Evolutionary conservation across 2,113 vertebrate species (phyloP).

Genomic region (Cyprinus carpio): DNA sequence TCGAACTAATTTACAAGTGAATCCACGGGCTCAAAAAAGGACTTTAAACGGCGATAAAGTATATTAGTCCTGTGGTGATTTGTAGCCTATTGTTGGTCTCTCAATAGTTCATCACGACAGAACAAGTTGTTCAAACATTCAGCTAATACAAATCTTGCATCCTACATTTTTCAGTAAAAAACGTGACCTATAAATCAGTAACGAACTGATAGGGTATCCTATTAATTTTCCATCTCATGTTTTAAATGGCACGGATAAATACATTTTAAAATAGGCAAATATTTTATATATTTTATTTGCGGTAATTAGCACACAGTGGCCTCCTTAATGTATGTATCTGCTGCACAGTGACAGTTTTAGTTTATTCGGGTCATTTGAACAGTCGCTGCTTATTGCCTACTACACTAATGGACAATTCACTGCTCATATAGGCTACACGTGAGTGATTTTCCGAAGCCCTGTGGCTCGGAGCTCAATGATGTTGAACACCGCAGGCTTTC

Average conservation of each 20-base stretch:
- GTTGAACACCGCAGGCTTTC: conserved; percentile 65
- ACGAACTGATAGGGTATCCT: background rate
- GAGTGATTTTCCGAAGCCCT: conserved; percentile 61
- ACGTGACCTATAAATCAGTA: background rate
- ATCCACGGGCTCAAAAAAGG: background rate
- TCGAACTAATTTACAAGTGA: conserved; percentile 29
- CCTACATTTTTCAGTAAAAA: background rate
- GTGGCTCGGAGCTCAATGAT: conserved; percentile 60
- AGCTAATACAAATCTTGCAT: background rate
- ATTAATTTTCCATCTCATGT: too few species aligned
- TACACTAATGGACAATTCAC: conserved; percentile 52
- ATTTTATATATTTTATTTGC: too few species aligned
- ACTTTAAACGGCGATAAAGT: background rate
- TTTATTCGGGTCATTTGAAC: conserved; percentile 20
- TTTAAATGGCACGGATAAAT: background rate
- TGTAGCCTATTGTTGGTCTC: background rate
- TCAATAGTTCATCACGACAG: background rate
- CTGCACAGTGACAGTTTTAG: background rate
- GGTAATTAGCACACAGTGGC: background rate
- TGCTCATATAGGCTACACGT: conserved; percentile 46
- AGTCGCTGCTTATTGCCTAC: conserved; percentile 7
- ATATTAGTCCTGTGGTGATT: background rate
- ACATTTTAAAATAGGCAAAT: too few species aligned
- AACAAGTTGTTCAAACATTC: background rate
- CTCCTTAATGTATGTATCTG: conserved; percentile 6